These are phyloP conservation scores for Sisyra terminalis DNA, from an alignment of 2,888 invertebrate genomes.

Conservation along the genomic window DNA sequence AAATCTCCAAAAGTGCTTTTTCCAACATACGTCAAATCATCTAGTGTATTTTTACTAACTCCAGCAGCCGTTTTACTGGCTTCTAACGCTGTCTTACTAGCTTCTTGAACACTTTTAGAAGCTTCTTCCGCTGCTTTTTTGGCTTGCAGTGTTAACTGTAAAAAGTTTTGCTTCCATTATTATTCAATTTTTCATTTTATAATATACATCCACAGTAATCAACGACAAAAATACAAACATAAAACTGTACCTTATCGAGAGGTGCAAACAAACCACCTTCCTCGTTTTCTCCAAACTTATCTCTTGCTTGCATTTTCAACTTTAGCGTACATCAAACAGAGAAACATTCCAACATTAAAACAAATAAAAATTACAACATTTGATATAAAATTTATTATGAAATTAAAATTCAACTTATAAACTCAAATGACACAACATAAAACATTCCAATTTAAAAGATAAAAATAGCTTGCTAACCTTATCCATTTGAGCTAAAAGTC, in stretches of 20 bases:
- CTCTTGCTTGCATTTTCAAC: constrained; percentile 42
- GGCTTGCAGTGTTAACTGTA: constrained; percentile 66
- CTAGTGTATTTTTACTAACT: constrained; percentile 73
- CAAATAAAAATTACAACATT: constrained; percentile 8
- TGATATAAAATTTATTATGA: neutral
- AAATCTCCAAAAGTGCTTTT: constrained; percentile 78
- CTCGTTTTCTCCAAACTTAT: constrained; percentile 45
- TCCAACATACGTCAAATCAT: constrained; percentile 78
- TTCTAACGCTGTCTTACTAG: constrained; percentile 67
- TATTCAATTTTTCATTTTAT: neutral
- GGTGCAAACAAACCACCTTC: constrained; percentile 62
- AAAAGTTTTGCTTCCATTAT: constrained; percentile 7
- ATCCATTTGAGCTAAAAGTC: constrained; percentile 74
- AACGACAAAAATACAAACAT: neutral
- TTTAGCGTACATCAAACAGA: constrained; percentile 15
- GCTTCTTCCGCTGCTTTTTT: constrained; percentile 77
- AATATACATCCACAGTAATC: constrained; percentile 5
- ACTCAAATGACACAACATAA: neutral
- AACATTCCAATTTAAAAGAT: constrained; percentile 14
- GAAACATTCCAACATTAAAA: constrained; percentile 13
- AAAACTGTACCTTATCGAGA: constrained; percentile 50
- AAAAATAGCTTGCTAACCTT: constrained; percentile 39
- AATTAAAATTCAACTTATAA: neutral
- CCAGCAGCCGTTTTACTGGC: constrained; percentile 79
- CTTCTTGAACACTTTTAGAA: constrained; percentile 67